phyloP scores from a whole-genome alignment of 2,888 invertebrate species.

The Nomada ruficornis region DNA sequence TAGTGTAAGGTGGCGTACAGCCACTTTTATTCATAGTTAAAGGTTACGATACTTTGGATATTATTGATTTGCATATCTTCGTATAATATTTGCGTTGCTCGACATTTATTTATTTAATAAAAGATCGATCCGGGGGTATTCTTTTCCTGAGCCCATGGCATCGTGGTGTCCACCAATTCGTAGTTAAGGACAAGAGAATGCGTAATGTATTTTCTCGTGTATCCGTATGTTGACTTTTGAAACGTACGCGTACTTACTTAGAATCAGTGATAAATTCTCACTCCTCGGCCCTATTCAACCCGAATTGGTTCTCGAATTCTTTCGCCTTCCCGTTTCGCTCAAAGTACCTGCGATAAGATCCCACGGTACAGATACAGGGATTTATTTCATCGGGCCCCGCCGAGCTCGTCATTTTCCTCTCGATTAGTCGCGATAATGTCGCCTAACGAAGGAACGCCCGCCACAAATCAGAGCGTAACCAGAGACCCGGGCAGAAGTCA shows the following conservation, averaged over 20 bases:
- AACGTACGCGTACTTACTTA: neutral
- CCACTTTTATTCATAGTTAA: too few species aligned
- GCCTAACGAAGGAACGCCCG: slow-evolving; percentile 37
- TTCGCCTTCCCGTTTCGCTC: neutral
- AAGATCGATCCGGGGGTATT: too few species aligned
- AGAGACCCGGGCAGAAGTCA: slow-evolving; percentile 23
- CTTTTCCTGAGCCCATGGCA: too few species aligned
- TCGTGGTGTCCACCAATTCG: too few species aligned
- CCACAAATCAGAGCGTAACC: slow-evolving; percentile 51
- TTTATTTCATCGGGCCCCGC: slow-evolving; percentile 5
- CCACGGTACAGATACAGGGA: neutral
- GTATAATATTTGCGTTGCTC: too few species aligned
- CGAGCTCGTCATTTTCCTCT: slow-evolving; percentile 51
- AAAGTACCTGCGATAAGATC: slow-evolving; percentile 22
- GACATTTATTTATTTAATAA: too few species aligned
- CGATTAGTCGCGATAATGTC: slow-evolving; percentile 57
- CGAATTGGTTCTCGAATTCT: neutral
- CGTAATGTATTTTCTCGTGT: too few species aligned
- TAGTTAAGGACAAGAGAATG: too few species aligned
- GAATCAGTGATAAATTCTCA: slow-evolving; percentile 40
- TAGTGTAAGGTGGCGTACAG: too few species aligned
- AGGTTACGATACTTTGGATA: too few species aligned
- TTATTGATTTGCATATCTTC: too few species aligned
- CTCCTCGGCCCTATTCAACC: neutral
- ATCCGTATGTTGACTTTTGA: neutral